Conservation (phyloP, 64 coral and sea anemone species). For the Hydrozoanthus tunicans region DNA sequence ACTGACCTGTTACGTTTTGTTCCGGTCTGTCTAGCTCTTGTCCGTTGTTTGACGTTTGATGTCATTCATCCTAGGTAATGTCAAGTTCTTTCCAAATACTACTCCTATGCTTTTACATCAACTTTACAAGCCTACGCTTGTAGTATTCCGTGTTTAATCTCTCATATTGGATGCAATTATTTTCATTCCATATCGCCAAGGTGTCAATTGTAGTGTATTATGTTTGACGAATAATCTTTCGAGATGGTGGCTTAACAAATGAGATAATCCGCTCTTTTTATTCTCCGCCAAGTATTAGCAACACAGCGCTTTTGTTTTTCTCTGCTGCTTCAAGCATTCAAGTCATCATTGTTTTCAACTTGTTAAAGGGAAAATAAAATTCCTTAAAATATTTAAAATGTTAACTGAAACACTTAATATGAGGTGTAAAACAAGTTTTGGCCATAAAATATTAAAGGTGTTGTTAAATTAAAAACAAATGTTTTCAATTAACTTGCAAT, state of each 20-base stretch:
- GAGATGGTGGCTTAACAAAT: neutral
- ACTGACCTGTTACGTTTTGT: slow-evolving; percentile 15
- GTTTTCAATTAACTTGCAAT: too few species aligned
- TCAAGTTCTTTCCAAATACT: neutral
- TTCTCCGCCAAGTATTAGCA: too few species aligned
- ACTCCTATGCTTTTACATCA: neutral
- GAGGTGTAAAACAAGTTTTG: too few species aligned
- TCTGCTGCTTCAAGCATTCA: too few species aligned
- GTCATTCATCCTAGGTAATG: too few species aligned
- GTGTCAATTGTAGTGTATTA: neutral
- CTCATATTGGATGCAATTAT: neutral
- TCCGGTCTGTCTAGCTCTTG: neutral
- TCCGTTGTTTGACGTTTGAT: too few species aligned
- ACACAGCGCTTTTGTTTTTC: too few species aligned
- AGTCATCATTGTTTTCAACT: neutral
- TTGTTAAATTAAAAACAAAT: too few species aligned
- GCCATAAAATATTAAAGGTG: too few species aligned
- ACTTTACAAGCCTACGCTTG: neutral
- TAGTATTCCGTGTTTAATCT: neutral
- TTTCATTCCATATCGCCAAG: slow-evolving; percentile 32
- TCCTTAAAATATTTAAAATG: too few species aligned
- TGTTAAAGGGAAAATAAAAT: too few species aligned
- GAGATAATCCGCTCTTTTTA: slow-evolving; percentile 9
- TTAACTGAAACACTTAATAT: too few species aligned
- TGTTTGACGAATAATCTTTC: neutral